Evolutionary conservation across 1,140 invertebrate genomes (phyloP).

Genomic region (Rhynchophorus ferrugineus): DNA sequence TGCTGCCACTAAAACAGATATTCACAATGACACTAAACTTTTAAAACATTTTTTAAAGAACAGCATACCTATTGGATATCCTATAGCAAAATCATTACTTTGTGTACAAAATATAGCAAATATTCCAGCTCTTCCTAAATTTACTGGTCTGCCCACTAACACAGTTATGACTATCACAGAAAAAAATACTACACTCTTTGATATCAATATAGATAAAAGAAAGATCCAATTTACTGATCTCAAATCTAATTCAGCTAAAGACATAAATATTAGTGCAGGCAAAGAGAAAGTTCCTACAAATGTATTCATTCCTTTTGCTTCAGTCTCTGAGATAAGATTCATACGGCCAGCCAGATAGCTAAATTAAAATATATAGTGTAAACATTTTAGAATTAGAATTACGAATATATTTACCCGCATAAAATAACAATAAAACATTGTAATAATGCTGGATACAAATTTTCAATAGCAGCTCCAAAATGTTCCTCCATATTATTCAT

Average conservation of each 20-base stretch:
- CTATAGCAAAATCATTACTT: constrained; percentile 97
- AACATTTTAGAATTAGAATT: background rate
- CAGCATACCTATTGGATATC: constrained; percentile 85
- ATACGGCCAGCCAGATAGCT: constrained; percentile 86
- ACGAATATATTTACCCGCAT: constrained; percentile 60
- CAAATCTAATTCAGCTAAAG: constrained; percentile 79
- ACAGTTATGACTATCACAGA: constrained; percentile 71
- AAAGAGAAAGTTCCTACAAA: constrained; percentile 92
- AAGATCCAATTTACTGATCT: constrained; percentile 84
- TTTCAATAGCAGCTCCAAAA: constrained; percentile 53
- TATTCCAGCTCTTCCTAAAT: constrained; percentile 78
- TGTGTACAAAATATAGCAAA: constrained; percentile 95
- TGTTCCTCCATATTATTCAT: background rate
- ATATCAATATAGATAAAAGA: constrained; percentile 72
- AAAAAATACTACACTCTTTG: constrained; percentile 82
- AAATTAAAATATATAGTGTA: background rate
- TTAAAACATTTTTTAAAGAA: constrained; percentile 24
- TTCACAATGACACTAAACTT: constrained; percentile 1
- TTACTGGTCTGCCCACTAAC: constrained; percentile 68
- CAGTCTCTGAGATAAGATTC: constrained; percentile 72
- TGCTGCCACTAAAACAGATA: constrained; percentile 57
- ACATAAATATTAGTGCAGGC: constrained; percentile 86
- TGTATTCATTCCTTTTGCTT: constrained; percentile 85
- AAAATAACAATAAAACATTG: constrained; percentile 89
- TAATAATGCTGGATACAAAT: constrained; percentile 80